phyloP scores from a whole-genome alignment of 2,113 vertebrate species.

The Lipophrys pholis region DNA sequence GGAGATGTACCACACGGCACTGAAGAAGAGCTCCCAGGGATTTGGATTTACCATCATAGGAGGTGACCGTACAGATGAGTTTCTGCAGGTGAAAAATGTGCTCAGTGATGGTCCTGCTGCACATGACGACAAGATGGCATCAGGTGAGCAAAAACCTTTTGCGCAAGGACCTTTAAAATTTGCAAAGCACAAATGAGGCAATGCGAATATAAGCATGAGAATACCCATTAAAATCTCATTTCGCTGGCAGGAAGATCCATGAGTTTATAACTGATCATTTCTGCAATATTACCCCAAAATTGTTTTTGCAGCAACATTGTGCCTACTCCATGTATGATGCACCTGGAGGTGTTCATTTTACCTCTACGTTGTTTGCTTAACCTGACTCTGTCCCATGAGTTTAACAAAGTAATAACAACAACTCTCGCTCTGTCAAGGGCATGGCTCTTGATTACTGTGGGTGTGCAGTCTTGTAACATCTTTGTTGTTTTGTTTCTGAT shows the following conservation, averaged over 20 bases:
- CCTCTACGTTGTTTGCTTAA: slow-evolving; percentile 20
- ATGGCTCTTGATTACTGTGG: slow-evolving; percentile 38
- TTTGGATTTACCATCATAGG: slow-evolving; percentile 98
- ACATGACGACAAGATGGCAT: slow-evolving; percentile 93
- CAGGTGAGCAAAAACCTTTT: slow-evolving; percentile 82
- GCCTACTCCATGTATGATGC: not conserved
- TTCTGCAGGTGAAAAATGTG: slow-evolving; percentile 97
- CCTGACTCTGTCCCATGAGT: slow-evolving; percentile 25
- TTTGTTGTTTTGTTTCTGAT: slow-evolving; percentile 58
- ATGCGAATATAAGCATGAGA: not conserved
- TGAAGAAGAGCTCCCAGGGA: slow-evolving; percentile 94
- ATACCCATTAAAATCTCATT: slow-evolving; percentile 20
- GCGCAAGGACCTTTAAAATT: not conserved
- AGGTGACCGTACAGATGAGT: slow-evolving; percentile 95
- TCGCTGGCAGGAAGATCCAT: slow-evolving; percentile 13
- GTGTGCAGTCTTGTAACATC: slow-evolving; percentile 20
- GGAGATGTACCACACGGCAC: slow-evolving; percentile 87
- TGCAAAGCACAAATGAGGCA: not conserved
- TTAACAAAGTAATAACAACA: slow-evolving; percentile 33
- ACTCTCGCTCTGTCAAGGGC: slow-evolving; percentile 8
- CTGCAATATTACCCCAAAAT: not conserved
- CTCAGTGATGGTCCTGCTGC: slow-evolving; percentile 94
- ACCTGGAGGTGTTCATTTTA: slow-evolving; percentile 27
- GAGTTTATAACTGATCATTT: slow-evolving; percentile 9
- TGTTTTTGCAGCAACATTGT: not conserved